Evolutionary conservation across 2,113 vertebrate species (phyloP).

Genomic region (Petromus typicus): DNA sequence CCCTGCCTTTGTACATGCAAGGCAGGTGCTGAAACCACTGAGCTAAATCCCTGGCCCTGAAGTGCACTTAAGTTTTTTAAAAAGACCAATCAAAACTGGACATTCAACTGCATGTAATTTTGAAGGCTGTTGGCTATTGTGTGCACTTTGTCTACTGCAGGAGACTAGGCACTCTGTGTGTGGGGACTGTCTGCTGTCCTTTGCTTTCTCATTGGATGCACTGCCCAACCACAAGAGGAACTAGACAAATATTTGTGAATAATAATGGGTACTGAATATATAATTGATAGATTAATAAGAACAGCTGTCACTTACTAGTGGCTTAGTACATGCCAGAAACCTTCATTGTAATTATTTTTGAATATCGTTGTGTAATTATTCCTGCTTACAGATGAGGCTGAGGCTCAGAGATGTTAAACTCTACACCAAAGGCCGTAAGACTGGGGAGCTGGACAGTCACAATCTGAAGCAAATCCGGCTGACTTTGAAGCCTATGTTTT

Average conservation of each 20-base stretch:
- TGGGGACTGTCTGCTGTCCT: background rate
- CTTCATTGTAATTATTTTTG: background rate
- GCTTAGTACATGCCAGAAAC: background rate
- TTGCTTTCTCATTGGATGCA: background rate
- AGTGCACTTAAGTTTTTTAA: background rate
- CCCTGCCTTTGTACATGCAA: no score
- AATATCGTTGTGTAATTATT: background rate
- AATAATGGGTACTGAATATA: background rate
- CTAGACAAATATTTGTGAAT: background rate
- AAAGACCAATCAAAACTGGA: background rate
- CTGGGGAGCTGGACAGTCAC: background rate
- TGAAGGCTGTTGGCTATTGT: background rate
- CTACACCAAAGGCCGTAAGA: background rate
- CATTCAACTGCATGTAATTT: background rate
- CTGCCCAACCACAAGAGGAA: background rate
- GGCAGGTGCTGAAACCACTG: no score
- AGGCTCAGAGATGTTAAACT: background rate
- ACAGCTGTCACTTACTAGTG: background rate
- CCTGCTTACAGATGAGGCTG: background rate
- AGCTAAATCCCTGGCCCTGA: no score
- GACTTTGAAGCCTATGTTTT: background rate
- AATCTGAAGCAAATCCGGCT: accelerated
- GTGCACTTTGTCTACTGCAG: background rate
- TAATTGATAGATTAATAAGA: background rate
- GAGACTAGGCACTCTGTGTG: accelerated